Conservation (phyloP, 92 coral and sea anemone genomes). For the Umimayanthus chanpuru region DNA sequence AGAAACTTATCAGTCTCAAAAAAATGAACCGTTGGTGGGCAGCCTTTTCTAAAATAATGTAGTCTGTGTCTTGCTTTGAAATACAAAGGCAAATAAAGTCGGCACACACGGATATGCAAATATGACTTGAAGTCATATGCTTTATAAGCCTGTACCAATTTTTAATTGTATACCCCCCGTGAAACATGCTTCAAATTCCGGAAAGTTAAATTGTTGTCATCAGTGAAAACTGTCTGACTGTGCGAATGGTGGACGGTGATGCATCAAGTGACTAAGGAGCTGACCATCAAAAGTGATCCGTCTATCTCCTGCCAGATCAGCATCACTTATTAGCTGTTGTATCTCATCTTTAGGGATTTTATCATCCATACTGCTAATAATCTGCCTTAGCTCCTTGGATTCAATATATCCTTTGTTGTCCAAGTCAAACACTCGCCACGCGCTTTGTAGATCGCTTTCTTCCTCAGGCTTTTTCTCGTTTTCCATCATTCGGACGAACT, state of each 20-base stretch:
- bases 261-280: neutral
- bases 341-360: slow-evolving; percentile 54
- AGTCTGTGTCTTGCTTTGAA: neutral
- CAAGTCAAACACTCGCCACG: slow-evolving; percentile 80
- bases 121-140: neutral
- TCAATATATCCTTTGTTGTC: slow-evolving; percentile 76
- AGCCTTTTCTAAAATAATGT: no score
- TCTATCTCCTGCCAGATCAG: slow-evolving; percentile 63
- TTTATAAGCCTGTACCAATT: neutral
- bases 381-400: slow-evolving; percentile 66
- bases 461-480: slow-evolving; percentile 66
- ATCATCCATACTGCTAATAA: slow-evolving; percentile 58
- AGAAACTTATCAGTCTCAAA: neutral
- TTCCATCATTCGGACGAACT: slow-evolving; percentile 75
- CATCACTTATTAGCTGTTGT: slow-evolving; percentile 57
- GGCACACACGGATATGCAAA: neutral
- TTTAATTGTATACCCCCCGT: neutral
- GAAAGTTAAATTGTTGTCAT: slow-evolving; percentile 16
- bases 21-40: neutral
- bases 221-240: no score
- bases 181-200: slow-evolving; percentile 24
- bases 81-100: neutral
- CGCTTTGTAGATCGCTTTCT: slow-evolving; percentile 61
- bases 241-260: neutral
- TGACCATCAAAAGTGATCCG: slow-evolving; percentile 69